Conservation (phyloP, 2,113 vertebrate genomes). For the Oryctolagus cuniculus region mOryCun1.1 NC_091438.1:43668501-43669000, state of each 20-base stretch:
- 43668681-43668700: not conserved
- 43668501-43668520: not conserved
- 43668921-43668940: too few species aligned
- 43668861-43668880: not conserved
- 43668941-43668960: not conserved
- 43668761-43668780: accelerated
- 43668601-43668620: not conserved
- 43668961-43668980: not conserved
- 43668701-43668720: not conserved
- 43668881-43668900: not conserved
- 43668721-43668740: not conserved
- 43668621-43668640: not conserved
- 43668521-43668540: not conserved
- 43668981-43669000: not conserved
- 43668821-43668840: not conserved
- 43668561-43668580: too few species aligned
- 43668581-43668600: too few species aligned
- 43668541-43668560: not conserved
- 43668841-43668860: not conserved
- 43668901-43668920: not conserved
- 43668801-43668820: not conserved
- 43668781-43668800: not conserved
- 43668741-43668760: not conserved
- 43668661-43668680: not conserved
- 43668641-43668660: not conserved